These are phyloP conservation scores for Charadrius vociferus DNA, from an alignment of 2,113 vertebrate species.

Conservation along the genomic window DNA sequence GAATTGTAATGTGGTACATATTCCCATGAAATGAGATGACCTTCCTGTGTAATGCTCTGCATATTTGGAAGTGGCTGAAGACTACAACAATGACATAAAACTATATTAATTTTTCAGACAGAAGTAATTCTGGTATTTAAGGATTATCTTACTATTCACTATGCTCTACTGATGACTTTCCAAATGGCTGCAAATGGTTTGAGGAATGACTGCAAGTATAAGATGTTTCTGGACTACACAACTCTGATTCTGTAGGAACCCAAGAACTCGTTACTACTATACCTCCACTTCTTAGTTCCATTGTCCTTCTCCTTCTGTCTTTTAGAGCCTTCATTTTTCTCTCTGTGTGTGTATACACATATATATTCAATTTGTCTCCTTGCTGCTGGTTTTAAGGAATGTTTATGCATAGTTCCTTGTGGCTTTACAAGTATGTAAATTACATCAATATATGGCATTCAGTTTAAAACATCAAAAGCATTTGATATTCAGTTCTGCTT, in stretches of 20 bases:
- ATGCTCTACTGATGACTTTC: neutral
- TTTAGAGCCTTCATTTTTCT: neutral
- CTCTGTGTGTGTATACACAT: accelerated
- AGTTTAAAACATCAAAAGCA: neutral
- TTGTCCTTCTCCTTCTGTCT: neutral
- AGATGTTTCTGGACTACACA: neutral
- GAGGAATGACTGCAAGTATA: neutral
- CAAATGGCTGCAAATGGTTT: neutral
- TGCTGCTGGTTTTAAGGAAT: neutral
- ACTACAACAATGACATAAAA: neutral
- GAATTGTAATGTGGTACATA: neutral
- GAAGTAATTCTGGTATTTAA: neutral
- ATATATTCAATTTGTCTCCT: neutral
- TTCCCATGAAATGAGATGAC: neutral
- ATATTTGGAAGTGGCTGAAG: neutral
- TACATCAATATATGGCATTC: neutral
- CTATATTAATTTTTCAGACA: neutral
- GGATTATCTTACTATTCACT: neutral
- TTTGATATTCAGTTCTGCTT: neutral
- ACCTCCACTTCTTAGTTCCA: neutral
- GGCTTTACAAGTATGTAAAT: neutral
- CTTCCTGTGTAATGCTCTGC: neutral
- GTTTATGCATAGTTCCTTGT: neutral
- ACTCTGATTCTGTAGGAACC: neutral
- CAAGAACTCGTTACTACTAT: neutral